Conservation (phyloP, 2,113 vertebrate genomes). For the Oryzias javanicus region DNA sequence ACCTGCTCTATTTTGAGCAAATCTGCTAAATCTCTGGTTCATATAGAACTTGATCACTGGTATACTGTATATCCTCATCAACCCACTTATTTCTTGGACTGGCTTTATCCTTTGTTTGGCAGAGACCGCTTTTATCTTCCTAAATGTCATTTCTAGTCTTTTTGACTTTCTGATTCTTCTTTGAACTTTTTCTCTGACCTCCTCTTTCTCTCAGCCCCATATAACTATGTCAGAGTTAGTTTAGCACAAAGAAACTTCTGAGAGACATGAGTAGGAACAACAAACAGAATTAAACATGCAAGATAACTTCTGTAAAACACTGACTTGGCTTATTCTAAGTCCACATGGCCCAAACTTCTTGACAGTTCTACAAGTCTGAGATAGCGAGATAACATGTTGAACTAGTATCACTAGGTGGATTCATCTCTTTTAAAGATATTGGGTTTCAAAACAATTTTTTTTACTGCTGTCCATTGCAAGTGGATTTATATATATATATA, state of each 20-base stretch:
- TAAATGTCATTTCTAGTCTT: background rate
- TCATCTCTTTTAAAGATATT: no score
- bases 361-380: slow-evolving; percentile 30
- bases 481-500: no score
- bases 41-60: no score
- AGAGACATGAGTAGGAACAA: slow-evolving; percentile 37
- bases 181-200: slow-evolving; percentile 33
- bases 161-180: slow-evolving; percentile 22
- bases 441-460: background rate
- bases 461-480: no score
- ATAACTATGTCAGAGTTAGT: slow-evolving; percentile 55
- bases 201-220: slow-evolving; percentile 1
- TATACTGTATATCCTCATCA: no score
- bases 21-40: no score
- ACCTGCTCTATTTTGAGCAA: no score
- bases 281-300: slow-evolving; percentile 62
- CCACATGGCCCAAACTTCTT: slow-evolving; percentile 22
- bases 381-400: slow-evolving; percentile 6
- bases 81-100: no score
- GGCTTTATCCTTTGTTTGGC: no score
- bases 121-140: background rate
- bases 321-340: slow-evolving; percentile 47
- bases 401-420: no score
- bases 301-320: slow-evolving; percentile 42
- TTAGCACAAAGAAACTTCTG: slow-evolving; percentile 20